Conservation (phyloP, 2,113 vertebrate genomes). For the Spizaetus ornatus region DNA sequence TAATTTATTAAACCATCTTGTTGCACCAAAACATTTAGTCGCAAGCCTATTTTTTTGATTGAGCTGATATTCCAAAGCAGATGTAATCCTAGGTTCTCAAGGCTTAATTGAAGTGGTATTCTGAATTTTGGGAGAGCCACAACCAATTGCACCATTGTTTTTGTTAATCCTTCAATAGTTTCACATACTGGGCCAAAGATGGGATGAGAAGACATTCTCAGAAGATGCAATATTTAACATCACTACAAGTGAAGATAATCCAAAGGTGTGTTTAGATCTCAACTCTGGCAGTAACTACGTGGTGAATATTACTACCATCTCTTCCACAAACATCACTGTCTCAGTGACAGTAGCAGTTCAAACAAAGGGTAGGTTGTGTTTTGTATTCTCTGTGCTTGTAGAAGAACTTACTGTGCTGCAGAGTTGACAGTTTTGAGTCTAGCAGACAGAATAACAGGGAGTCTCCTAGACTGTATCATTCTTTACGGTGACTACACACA, state of each 20-base stretch:
- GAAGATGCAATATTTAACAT: constrained; percentile 68
- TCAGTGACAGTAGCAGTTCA: constrained; percentile 38
- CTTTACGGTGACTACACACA: neutral
- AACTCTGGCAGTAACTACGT: constrained; percentile 84
- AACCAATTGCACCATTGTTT: neutral
- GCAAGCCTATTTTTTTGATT: neutral
- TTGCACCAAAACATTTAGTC: neutral
- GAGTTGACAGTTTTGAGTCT: neutral
- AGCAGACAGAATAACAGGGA: neutral
- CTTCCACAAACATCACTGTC: constrained; percentile 29
- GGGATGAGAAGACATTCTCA: constrained; percentile 75
- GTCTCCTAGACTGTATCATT: neutral
- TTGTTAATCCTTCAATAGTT: constrained; percentile 61
- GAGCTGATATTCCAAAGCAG: neutral
- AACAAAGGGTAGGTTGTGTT: constrained; percentile 43
- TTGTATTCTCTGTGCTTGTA: neutral
- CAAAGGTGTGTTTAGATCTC: constrained; percentile 83
- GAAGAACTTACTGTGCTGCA: neutral
- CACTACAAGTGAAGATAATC: constrained; percentile 71
- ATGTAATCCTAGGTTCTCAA: neutral
- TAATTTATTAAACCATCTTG: neutral
- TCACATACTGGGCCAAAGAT: constrained; percentile 57
- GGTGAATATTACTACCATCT: constrained; percentile 78
- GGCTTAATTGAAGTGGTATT: neutral
- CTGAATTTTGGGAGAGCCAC: neutral